Evolutionary conservation across 2,113 vertebrate genomes (phyloP).

Genomic region (Hemibagrus wyckioides): DNA sequence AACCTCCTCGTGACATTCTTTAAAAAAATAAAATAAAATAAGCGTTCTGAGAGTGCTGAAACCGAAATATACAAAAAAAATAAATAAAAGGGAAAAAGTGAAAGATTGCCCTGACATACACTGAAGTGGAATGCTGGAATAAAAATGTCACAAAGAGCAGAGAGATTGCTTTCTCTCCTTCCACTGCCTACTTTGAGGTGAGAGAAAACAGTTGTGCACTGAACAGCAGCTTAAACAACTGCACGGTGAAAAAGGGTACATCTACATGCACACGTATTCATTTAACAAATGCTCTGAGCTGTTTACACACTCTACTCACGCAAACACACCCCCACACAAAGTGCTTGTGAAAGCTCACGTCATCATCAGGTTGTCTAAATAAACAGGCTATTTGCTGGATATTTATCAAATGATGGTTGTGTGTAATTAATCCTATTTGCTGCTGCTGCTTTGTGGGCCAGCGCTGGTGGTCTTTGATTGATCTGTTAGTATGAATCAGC

Average conservation of each 20-base stretch:
- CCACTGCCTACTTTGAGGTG: neutral
- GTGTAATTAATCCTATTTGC: constrained; percentile 48
- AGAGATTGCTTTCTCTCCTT: neutral
- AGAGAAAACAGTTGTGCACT: neutral
- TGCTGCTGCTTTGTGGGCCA: constrained; percentile 7
- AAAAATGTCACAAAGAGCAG: neutral
- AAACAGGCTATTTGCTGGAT: constrained; percentile 33
- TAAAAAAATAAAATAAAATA: neutral
- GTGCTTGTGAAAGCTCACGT: neutral
- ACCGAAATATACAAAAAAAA: neutral
- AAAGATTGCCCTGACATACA: neutral
- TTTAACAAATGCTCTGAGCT: constrained; percentile 1
- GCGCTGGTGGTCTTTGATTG: neutral
- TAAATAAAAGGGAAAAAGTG: neutral
- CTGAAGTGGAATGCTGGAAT: neutral
- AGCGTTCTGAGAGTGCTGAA: neutral
- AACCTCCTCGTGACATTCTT: neutral
- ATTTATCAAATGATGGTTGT: constrained; percentile 37
- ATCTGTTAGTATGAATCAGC: constrained; percentile 51
- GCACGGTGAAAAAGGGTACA: neutral
- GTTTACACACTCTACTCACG: neutral
- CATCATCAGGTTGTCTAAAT: constrained; percentile 22
- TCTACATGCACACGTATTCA: neutral
- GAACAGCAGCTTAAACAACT: neutral
- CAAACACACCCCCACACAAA: neutral